Conservation (phyloP, 1,140 invertebrate genomes). For the Bombus waltoni region DNA sequence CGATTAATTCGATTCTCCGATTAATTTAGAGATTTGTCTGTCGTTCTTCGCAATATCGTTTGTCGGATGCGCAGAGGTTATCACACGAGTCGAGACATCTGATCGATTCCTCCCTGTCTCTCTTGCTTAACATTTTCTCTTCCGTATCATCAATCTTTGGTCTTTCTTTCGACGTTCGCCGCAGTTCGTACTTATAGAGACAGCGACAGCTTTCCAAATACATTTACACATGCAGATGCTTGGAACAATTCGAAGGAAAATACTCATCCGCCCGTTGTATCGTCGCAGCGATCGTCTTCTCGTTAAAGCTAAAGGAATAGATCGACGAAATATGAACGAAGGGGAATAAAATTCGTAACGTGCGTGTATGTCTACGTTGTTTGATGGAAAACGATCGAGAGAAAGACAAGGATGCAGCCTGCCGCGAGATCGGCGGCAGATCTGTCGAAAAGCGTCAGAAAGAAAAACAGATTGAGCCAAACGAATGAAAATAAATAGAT, state of each 20-base stretch:
- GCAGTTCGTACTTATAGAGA: constrained; percentile 23
- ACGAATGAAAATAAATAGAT: not conserved
- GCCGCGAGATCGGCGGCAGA: not conserved
- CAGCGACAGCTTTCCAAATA: not conserved
- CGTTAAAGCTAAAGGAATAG: not conserved
- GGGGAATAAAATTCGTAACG: not conserved
- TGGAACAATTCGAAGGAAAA: not conserved
- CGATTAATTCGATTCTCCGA: constrained; percentile 6
- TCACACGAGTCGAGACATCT: not conserved
- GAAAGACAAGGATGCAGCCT: not conserved
- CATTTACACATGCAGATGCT: not conserved
- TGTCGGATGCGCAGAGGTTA: constrained; percentile 11
- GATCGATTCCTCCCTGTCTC: not conserved
- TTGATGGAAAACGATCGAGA: not conserved
- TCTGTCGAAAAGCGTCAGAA: not conserved
- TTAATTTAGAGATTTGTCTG: constrained; percentile 18
- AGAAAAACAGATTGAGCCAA: not conserved
- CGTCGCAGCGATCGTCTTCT: not conserved
- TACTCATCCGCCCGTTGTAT: not conserved
- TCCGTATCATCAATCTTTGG: not conserved
- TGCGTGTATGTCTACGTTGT: not conserved
- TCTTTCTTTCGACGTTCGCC: constrained; percentile 34
- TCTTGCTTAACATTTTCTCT: not conserved
- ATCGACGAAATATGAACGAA: not conserved
- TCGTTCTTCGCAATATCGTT: constrained; percentile 18